phyloP scores from a whole-genome alignment of 2,888 invertebrate species.

The Pegoplata infirma region DNA sequence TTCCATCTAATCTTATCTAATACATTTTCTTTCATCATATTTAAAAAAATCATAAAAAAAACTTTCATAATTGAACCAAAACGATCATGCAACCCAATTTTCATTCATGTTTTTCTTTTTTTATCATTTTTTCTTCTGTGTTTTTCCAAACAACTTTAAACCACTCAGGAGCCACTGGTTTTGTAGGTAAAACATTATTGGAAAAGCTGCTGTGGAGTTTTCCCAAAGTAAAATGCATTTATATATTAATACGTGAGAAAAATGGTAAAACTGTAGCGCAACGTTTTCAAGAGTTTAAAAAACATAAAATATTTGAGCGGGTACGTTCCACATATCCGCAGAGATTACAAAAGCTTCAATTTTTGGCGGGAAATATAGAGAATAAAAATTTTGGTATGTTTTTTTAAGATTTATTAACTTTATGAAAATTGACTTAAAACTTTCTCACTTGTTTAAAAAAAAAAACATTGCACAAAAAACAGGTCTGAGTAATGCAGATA shows the following conservation, averaged over 20 bases:
- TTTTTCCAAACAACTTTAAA: neutral
- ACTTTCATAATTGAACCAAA: conserved; percentile 79
- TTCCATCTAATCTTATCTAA: conserved; percentile 37
- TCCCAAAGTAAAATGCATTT: conserved; percentile 87
- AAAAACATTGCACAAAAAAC: conserved; percentile 27
- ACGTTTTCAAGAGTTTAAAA: conserved; percentile 85
- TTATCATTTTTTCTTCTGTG: neutral
- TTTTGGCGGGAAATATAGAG: conserved; percentile 87
- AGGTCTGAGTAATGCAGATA: conserved; percentile 83
- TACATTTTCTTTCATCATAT: conserved; percentile 22
- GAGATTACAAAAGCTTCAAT: conserved; percentile 83
- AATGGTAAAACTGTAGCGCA: conserved; percentile 84
- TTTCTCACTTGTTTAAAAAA: neutral
- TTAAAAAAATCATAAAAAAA: conserved; percentile 3
- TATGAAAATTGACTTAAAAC: neutral
- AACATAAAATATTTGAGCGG: conserved; percentile 87
- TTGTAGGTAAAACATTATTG: conserved; percentile 94
- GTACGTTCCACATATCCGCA: conserved; percentile 83
- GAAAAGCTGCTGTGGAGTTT: conserved; percentile 95
- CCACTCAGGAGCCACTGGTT: conserved; percentile 86
- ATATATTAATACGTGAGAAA: conserved; percentile 88
- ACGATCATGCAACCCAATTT: conserved; percentile 14
- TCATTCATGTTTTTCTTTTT: conserved; percentile 30
- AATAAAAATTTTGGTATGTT: conserved; percentile 71
- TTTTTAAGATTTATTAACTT: neutral